Base-by-base conservation (phyloP, 2,888 invertebrate species). In the Pristionchus mayeri region DNA sequence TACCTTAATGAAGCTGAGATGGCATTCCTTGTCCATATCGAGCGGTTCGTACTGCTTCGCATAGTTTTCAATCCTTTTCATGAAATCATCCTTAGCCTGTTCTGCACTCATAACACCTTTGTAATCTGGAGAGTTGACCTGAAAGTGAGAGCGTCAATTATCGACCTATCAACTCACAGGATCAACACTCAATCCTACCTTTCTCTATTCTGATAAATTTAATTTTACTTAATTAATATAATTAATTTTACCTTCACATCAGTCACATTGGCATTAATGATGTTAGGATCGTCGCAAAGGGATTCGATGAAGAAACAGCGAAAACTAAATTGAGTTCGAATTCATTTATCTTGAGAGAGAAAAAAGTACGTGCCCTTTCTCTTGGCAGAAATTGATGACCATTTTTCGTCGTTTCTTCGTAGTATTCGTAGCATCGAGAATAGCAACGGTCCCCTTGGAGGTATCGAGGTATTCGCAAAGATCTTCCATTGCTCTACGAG, bases 401-500 rank as follows among this genome's bases (percentile, higher is more conserved):
- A 83, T 88, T 11, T 86, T 71, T 30, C 90, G 54, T 2, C 90
- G 84, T 34, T 86, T 57, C 84, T 95, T 94, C 0, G 98, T 98
- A 0, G 98, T 98, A 93, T 99, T 99, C 16, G 99, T 99, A 0
- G 98, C 99, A 94, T 99, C 98, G 93, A 98, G 98, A 9, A 99
- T 96, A 95, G 97, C 90, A 2, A 89, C 98, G 94, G 98, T 97
- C 0, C 98, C 98, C 95, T 95, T 86, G 95, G 94, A 92, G 86
- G 90, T 89, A 50, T 91, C 88, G 52, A 94, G 90, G 95, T 98
- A 98, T 91, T 95, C 95, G 93, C 97, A 96, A 85, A 98, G 96
- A 93, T 99, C 98, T 89, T 97, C 95, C 44, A 98, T 94, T 0
- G 98, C 98, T 93, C 97, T 96, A 88, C 96, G 95, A 48, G 98